phyloP scores from a whole-genome alignment of 2,113 vertebrate species.

The Halichoerus grypus region DNA sequence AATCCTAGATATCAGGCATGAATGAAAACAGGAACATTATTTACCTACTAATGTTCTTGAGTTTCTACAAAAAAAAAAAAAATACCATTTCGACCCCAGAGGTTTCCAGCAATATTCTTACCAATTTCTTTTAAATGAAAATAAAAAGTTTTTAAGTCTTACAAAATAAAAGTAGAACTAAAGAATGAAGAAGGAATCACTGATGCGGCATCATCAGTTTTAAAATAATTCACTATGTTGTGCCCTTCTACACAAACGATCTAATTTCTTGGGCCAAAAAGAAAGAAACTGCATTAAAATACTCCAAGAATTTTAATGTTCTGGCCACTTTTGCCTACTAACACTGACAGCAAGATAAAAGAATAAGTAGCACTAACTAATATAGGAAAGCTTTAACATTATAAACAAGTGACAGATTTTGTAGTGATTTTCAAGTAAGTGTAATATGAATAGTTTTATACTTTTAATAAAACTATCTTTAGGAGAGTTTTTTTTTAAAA shows the following conservation, averaged over 20 bases:
- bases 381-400: neutral
- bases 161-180: conserved; percentile 26
- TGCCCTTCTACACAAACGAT: neutral
- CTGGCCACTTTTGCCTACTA: neutral
- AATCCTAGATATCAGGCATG: neutral
- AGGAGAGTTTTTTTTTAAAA: neutral
- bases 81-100: neutral
- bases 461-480: conserved; percentile 29
- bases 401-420: neutral
- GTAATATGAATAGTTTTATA: neutral
- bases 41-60: neutral
- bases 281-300: neutral
- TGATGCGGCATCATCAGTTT: neutral
- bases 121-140: conserved; percentile 26
- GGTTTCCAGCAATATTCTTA: neutral
- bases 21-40: neutral
- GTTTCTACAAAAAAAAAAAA: neutral
- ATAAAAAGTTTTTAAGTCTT: neutral
- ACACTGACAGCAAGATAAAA: neutral
- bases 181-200: neutral
- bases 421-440: neutral
- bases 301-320: neutral
- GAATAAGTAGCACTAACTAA: neutral
- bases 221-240: neutral
- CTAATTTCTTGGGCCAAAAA: neutral